phyloP scores from a whole-genome alignment of 1,140 invertebrate species.

The Zophobas atratus region DNA sequence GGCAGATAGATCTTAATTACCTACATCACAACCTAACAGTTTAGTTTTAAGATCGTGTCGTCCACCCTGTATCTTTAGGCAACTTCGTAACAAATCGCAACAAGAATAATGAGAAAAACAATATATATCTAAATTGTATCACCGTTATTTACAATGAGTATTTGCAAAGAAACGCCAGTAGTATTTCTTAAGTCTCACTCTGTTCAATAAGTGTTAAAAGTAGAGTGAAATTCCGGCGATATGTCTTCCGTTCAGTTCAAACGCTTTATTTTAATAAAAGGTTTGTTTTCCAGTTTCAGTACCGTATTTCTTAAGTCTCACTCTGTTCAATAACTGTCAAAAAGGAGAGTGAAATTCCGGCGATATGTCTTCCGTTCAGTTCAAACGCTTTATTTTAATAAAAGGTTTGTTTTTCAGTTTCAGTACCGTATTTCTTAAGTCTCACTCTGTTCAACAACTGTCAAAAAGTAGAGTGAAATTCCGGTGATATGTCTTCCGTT shows the following conservation, averaged over 20 bases:
- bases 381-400: too few relatives aligned
- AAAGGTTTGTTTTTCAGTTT: too few relatives aligned
- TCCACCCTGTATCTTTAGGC: conserved; percentile 36
- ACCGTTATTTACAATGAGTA: conserved; percentile 25
- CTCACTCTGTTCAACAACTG: background rate
- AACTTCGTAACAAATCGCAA: conserved; percentile 31
- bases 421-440: background rate
- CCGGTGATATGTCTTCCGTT: background rate
- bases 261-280: too few relatives aligned
- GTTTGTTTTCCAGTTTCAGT: too few relatives aligned
- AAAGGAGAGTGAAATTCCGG: background rate
- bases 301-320: background rate
- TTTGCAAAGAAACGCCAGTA: conserved; percentile 13
- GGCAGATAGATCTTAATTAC: conserved; percentile 13
- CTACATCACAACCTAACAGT: conserved; percentile 35
- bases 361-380: too few relatives aligned
- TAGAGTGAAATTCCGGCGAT: background rate
- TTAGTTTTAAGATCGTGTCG: background rate
- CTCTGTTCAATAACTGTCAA: background rate
- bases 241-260: too few relatives aligned
- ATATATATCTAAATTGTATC: conserved; percentile 3
- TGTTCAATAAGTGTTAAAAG: background rate
- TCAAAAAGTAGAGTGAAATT: background rate
- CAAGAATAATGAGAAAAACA: conserved; percentile 20
- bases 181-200: conserved; percentile 1